phyloP scores from a whole-genome alignment of 2,797 vertebrate genomes.

The Carcharodon carcharias region DNA sequence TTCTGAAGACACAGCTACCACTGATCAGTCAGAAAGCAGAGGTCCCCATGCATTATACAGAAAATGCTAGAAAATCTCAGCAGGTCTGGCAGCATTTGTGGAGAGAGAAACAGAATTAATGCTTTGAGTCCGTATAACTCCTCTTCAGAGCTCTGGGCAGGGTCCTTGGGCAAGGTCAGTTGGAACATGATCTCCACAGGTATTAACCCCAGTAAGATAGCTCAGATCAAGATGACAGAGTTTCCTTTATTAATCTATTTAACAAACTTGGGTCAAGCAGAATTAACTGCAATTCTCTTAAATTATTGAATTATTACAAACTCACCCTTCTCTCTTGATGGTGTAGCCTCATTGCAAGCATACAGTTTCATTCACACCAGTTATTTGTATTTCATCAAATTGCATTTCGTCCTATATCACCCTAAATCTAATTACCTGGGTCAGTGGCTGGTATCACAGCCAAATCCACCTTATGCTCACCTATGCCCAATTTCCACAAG shows the following conservation, averaged over 20 bases:
- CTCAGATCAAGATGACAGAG: neutral
- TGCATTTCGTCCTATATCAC: too few species aligned
- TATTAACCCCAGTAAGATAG: neutral
- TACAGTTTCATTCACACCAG: too few species aligned
- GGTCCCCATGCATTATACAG: neutral
- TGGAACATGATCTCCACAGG: neutral
- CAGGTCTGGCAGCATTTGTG: too few species aligned
- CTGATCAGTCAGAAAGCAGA: neutral
- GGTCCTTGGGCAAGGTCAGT: neutral
- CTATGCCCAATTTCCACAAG: too few species aligned
- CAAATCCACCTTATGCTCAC: too few species aligned
- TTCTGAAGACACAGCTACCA: neutral
- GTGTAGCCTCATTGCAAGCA: neutral
- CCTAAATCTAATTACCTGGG: too few species aligned
- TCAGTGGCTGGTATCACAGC: too few species aligned
- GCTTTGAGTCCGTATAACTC: too few species aligned
- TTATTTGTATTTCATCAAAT: too few species aligned
- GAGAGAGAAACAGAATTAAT: too few species aligned
- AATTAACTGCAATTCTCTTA: neutral
- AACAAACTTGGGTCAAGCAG: neutral
- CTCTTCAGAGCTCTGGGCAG: too few species aligned
- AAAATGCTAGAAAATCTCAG: too few species aligned
- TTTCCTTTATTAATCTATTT: neutral
- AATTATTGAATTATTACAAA: neutral
- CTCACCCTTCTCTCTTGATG: neutral